phyloP scores from a whole-genome alignment of 1,140 invertebrate species.

The Drosophila pruinosa region DNA sequence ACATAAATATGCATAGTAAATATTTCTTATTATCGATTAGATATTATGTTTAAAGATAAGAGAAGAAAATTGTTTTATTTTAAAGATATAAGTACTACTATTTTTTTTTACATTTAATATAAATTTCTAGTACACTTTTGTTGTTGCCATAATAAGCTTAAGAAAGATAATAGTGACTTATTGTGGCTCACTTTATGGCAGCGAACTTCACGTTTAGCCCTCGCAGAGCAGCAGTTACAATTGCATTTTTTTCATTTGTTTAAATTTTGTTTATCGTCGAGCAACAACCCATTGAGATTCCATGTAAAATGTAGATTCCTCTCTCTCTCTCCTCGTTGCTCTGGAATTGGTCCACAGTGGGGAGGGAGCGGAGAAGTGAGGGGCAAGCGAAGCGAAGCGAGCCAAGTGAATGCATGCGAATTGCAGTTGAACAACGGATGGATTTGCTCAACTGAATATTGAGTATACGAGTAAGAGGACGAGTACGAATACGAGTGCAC shows the following conservation, averaged over 20 bases:
- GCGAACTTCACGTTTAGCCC: constrained; percentile 42
- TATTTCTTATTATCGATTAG: too few relatives aligned
- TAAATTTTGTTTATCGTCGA: constrained; percentile 66
- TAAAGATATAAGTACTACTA: too few relatives aligned
- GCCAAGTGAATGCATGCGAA: constrained; percentile 66
- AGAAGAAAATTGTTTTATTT: too few relatives aligned
- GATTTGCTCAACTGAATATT: constrained; percentile 81
- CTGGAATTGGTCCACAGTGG: constrained; percentile 3
- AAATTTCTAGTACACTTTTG: too few relatives aligned
- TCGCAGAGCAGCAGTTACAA: constrained; percentile 38
- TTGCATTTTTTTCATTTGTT: constrained; percentile 62
- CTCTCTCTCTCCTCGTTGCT: background rate
- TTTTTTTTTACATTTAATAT: too few relatives aligned
- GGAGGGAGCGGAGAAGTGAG: background rate
- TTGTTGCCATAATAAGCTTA: too few relatives aligned
- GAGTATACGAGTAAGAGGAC: constrained; percentile 75
- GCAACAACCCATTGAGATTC: constrained; percentile 51
- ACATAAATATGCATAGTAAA: too few relatives aligned
- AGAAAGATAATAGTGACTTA: too few relatives aligned
- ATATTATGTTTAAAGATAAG: too few relatives aligned
- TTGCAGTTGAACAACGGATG: constrained; percentile 68
- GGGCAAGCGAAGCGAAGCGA: constrained; percentile 33
- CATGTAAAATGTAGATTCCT: constrained; percentile 52
- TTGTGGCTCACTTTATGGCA: background rate
- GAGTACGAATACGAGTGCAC: too few relatives aligned